Percentiles rank a stretch among this genome's conserved stretches.
phyloP scores from a whole-genome alignment of 1,140 invertebrate species.

The Gonioctena quinquepunctata region DNA sequence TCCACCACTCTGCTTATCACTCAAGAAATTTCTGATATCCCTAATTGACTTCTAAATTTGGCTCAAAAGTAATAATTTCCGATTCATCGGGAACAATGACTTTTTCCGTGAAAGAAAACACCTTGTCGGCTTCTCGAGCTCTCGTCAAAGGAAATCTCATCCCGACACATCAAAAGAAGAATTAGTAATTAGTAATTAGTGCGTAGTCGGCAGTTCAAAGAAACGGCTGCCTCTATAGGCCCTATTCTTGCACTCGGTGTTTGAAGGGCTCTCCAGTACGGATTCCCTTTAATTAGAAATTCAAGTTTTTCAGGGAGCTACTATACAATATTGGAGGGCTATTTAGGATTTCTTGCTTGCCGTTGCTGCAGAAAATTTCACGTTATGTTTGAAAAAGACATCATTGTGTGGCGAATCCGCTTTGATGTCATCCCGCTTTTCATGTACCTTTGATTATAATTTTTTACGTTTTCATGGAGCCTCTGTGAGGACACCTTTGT shows the following conservation, averaged over 20 bases:
- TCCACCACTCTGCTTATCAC: too few relatives aligned
- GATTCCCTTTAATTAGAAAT: constrained; percentile 2
- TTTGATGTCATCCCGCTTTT: constrained; percentile 4
- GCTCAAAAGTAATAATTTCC: neutral
- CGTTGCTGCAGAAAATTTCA: neutral
- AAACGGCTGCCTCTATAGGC: neutral
- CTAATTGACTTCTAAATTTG: too few relatives aligned
- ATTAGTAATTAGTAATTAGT: constrained; percentile 8
- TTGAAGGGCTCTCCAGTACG: neutral
- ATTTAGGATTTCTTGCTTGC: neutral
- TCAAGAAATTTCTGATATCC: too few relatives aligned
- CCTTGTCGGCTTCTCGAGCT: neutral
- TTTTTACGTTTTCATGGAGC: neutral
- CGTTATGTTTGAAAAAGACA: neutral
- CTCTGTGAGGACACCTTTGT: neutral
- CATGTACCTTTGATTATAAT: neutral
- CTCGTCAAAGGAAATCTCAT: neutral
- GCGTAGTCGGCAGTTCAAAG: constrained; percentile 8
- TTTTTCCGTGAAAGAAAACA: neutral
- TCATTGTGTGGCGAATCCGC: neutral
- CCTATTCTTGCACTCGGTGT: neutral
- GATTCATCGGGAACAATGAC: neutral
- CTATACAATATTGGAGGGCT: constrained; percentile 4
- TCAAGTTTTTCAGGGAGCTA: constrained; percentile 1
- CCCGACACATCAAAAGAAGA: neutral